Conservation (phyloP, 2,113 vertebrate species). For the Accipiter cooperii region DNA sequence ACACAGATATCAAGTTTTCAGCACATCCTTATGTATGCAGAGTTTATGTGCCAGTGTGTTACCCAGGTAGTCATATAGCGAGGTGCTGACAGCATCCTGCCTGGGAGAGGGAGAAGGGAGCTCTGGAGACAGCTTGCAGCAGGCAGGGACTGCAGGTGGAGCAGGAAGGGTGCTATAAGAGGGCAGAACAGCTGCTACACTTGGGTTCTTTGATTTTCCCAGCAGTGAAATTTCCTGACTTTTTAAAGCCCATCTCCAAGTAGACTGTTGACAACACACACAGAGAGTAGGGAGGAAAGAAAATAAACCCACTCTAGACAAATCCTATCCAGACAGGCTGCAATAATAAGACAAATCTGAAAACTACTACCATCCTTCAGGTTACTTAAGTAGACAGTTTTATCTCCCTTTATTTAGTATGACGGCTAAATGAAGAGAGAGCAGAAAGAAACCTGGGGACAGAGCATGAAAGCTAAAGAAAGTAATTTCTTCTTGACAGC, state of each 20-base stretch:
- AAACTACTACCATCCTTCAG: background rate
- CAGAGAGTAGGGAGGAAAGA: background rate
- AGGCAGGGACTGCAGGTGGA: background rate
- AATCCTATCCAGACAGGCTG: background rate
- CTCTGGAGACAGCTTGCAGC: background rate
- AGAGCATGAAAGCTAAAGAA: background rate
- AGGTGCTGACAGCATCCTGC: background rate
- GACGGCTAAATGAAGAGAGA: background rate
- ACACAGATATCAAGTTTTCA: background rate
- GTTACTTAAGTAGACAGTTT: background rate
- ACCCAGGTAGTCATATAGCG: background rate
- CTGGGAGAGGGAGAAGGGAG: background rate
- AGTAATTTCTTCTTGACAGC: background rate
- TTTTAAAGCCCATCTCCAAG: background rate
- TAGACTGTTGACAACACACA: background rate
- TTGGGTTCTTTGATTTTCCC: background rate
- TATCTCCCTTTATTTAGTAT: background rate
- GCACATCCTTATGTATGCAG: background rate
- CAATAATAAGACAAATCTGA: background rate
- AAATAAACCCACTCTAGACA: background rate
- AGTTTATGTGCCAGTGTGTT: background rate
- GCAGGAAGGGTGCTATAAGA: background rate
- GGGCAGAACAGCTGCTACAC: background rate
- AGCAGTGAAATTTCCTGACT: background rate
- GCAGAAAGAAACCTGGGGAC: background rate